A percentile compares a stretch with the other conserved stretches of the same genome.
Conservation (phyloP, 2,888 invertebrate genomes). For the Erebia palarica region DNA sequence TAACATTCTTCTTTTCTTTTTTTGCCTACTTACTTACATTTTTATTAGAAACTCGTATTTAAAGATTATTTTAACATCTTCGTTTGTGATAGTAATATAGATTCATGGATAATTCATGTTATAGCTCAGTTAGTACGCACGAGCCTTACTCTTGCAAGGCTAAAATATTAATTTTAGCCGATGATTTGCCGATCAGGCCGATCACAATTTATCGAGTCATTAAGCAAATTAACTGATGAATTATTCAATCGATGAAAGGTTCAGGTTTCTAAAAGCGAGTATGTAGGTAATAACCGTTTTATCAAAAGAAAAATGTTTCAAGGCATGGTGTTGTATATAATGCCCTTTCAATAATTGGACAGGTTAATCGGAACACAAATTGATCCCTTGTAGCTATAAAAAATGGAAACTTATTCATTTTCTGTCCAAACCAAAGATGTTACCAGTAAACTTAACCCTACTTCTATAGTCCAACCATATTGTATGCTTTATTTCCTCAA, state of each 20-base stretch:
- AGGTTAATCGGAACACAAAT: conserved; percentile 4
- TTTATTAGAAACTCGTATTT: background rate
- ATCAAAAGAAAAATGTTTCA: background rate
- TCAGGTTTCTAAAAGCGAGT: background rate
- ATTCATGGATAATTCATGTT: background rate
- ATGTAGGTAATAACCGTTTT: background rate
- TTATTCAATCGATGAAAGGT: background rate
- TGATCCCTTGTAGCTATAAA: background rate
- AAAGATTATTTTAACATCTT: too few relatives aligned
- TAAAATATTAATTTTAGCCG: too few relatives aligned
- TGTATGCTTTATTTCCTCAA: background rate
- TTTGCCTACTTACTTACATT: background rate
- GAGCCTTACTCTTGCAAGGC: too few relatives aligned
- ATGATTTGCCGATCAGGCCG: too few relatives aligned
- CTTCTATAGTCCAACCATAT: background rate
- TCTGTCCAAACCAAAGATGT: too few relatives aligned
- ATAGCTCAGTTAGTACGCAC: background rate
- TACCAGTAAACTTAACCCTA: background rate
- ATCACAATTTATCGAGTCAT: too few relatives aligned
- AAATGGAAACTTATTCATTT: too few relatives aligned
- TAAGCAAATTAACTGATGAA: background rate
- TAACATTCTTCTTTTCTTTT: background rate
- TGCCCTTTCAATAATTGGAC: background rate
- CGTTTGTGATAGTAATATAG: too few relatives aligned
- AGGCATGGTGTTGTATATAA: background rate